Evolutionary conservation across 2,797 vertebrate genomes (phyloP).

Genomic region (Mus caroli): DNA sequence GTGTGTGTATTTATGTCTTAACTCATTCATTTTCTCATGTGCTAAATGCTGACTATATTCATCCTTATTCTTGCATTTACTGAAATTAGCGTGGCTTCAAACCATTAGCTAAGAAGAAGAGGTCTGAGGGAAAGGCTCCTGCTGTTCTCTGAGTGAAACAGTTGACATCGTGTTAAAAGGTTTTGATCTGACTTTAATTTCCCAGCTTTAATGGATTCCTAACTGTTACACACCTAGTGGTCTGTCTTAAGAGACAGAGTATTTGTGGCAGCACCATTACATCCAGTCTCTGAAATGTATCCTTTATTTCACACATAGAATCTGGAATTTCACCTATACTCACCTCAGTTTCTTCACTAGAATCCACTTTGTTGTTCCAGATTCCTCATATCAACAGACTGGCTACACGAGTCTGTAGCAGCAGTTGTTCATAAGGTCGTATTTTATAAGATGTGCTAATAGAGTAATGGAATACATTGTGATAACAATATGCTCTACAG

Average conservation of each 20-base stretch:
- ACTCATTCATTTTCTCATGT: constrained; percentile 84
- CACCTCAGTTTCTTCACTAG: constrained; percentile 62
- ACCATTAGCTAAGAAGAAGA: constrained; percentile 67
- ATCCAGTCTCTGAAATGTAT: constrained; percentile 77
- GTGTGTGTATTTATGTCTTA: constrained; percentile 50
- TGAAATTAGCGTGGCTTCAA: constrained; percentile 80
- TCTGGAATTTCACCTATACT: constrained; percentile 74
- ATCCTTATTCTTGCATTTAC: constrained; percentile 72
- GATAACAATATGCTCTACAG: constrained; percentile 68
- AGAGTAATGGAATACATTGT: constrained; percentile 79
- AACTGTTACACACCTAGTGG: constrained; percentile 68
- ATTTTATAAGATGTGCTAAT: constrained; percentile 74
- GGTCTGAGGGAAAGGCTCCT: constrained; percentile 73
- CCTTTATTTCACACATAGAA: constrained; percentile 76
- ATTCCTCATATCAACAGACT: constrained; percentile 58
- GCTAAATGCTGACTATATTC: constrained; percentile 81
- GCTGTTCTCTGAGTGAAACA: constrained; percentile 82
- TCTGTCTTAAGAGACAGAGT: constrained; percentile 69
- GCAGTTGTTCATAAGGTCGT: constrained; percentile 68
- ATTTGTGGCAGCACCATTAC: constrained; percentile 64
- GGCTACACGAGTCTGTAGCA: constrained; percentile 36
- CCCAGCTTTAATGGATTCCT: constrained; percentile 71
- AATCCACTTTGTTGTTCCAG: constrained; percentile 20
- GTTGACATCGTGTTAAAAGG: constrained; percentile 79
- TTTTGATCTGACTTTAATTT: constrained; percentile 81